These are phyloP conservation scores for Tinea trinotella DNA, from an alignment of 2,888 invertebrate species.

Conservation along the genomic window DNA sequence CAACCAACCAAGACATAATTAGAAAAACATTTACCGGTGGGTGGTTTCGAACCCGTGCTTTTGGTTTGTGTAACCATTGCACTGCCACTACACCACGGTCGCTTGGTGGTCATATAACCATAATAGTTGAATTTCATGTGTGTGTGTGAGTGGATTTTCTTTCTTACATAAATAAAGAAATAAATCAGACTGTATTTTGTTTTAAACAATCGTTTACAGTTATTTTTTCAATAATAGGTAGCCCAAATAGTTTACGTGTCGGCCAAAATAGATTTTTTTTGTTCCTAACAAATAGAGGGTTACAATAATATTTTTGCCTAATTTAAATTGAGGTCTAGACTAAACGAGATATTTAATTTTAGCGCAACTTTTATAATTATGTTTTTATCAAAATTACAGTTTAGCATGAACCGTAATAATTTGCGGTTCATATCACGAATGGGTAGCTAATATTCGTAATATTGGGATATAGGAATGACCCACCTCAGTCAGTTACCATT, in stretches of 20 bases:
- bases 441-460: conserved; percentile 30
- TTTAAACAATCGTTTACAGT: too few relatives aligned
- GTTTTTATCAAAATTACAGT: conserved; percentile 29
- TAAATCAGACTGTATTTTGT: too few relatives aligned
- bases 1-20: too few relatives aligned
- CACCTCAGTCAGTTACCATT: conserved; percentile 31
- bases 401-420: conserved; percentile 25
- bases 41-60: too few relatives aligned
- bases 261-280: neutral
- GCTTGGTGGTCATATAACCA: too few relatives aligned
- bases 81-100: too few relatives aligned
- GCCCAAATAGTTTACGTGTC: neutral
- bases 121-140: too few relatives aligned
- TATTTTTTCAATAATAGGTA: too few relatives aligned
- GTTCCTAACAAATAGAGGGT: neutral
- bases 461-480: conserved; percentile 25
- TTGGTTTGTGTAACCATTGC: too few relatives aligned
- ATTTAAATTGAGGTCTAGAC: conserved; percentile 13
- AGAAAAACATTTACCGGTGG: too few relatives aligned
- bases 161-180: too few relatives aligned
- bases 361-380: conserved; percentile 14
- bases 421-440: conserved; percentile 28
- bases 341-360: conserved; percentile 7
- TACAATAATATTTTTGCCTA: neutral
- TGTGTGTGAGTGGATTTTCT: too few relatives aligned